A percentile compares a stretch with the other conserved stretches of the same genome.
Evolutionary conservation across 2,797 vertebrate species (phyloP).

Genomic region (Micrastur ruficollis): DNA sequence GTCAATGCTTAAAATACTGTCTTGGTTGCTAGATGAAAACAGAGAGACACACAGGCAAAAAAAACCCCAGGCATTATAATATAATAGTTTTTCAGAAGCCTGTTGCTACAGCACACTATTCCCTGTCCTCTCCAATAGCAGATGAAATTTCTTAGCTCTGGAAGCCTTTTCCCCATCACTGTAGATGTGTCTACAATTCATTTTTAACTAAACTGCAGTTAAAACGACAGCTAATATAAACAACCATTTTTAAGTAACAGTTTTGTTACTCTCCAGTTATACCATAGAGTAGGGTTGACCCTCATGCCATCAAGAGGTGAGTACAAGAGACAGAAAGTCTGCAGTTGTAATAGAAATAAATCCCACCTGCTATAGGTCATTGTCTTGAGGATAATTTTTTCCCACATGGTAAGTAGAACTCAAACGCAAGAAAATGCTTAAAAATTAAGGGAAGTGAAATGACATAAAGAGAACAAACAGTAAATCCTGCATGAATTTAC

Average conservation of each 20-base stretch:
- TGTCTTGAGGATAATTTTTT: background rate
- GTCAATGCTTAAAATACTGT: background rate
- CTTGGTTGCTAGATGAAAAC: background rate
- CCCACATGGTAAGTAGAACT: background rate
- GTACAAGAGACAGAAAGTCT: background rate
- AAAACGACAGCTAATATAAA: background rate
- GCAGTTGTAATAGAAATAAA: background rate
- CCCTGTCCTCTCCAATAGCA: background rate
- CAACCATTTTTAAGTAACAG: background rate
- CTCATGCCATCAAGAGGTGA: background rate
- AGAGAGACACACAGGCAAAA: background rate
- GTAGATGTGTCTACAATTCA: background rate
- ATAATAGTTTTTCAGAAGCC: background rate
- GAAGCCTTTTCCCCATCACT: background rate
- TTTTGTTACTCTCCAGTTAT: background rate
- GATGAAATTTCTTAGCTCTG: background rate
- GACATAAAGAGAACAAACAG: background rate
- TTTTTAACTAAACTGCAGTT: background rate
- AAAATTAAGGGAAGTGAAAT: background rate
- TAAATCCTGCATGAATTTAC: background rate
- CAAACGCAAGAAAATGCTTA: background rate
- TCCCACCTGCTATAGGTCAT: background rate
- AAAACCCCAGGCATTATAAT: background rate
- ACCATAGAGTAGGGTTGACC: background rate
- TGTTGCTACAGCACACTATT: background rate